Percentiles rank a stretch among this genome's conserved stretches.
phyloP scores from a whole-genome alignment of 2,113 vertebrate genomes.

The Lophotis ruficrista region DNA sequence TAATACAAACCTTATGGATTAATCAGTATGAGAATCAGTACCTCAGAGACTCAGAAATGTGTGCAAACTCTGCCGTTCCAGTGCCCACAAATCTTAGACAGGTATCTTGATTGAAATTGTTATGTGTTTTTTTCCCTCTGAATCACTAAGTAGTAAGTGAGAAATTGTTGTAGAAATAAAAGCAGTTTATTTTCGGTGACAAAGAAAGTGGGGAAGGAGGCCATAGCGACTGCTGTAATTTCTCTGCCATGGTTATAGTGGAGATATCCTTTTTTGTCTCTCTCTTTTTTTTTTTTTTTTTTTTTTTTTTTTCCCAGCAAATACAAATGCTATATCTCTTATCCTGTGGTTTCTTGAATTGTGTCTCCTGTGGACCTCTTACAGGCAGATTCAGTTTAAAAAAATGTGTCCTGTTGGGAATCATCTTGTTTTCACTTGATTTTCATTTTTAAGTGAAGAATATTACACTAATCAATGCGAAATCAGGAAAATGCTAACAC shows the following conservation, averaged over 20 bases:
- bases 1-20: constrained; percentile 40
- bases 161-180: neutral
- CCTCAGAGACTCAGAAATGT: neutral
- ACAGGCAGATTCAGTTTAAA: neutral
- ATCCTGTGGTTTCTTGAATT: neutral
- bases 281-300: neutral
- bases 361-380: neutral
- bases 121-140: neutral
- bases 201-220: neutral
- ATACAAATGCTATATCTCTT: neutral
- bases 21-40: constrained; percentile 20
- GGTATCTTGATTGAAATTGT: neutral
- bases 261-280: neutral
- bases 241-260: neutral
- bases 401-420: neutral
- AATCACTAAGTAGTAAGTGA: neutral
- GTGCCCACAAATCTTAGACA: neutral
- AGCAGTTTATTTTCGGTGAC: neutral
- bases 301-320: neutral
- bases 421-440: neutral
- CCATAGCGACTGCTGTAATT: neutral
- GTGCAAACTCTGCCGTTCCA: neutral
- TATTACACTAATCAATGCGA: neutral
- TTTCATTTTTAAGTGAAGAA: neutral
- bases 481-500: neutral